Evolutionary conservation across 2,113 vertebrate species (phyloP), one percentile per base, ranked within the genome.

Genomic region (Podiceps cristatus): DNA sequence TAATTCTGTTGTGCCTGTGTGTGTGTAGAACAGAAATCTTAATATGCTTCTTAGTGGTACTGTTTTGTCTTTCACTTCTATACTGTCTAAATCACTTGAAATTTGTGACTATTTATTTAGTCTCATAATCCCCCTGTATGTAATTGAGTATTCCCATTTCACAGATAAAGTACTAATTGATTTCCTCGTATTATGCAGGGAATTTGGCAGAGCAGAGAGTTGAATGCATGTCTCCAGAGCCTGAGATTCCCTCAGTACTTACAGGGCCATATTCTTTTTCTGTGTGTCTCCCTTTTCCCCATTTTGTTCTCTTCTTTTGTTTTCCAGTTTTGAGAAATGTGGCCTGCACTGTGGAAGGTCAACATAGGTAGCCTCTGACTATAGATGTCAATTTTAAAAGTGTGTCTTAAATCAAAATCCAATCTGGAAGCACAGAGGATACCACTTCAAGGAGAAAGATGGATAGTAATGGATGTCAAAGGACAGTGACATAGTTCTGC

Each of bases 121-220:
- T 89, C 77, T 95, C 75, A 77, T 90, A 97, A 93, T 94, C 84
- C 93, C 80, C 97, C 40, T 79, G 96, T 95, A 93, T 94, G 77
- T 94, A 96, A 96, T 91, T 95, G 89, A 96, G 89, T 96, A 96
- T 96, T 93, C 93, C 91, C 95, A 93, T 97, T 97, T 94, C 95
- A 95, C 94, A 97, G 93, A 95, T 96, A 94, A 97, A 74, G 66
- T 91, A 95, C 96, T 96, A 96, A 94, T 94, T 97, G 95, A 97
- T 97, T 97, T 96, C 69, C 69, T 96, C 16, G 1, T 86, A 89
- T 97, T 97, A 97, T 76, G 91, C 91, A 85, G 91, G 94, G 93
- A 96, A 93, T 97, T 96, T 96, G 95, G 93, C 94, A 95, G 94
- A 97, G 81, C 89, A 93, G 95, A 95, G 94, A 87, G 62, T 66